Percentiles rank a stretch among this genome's conserved stretches.
Evolutionary conservation across 2,888 invertebrate species (phyloP).

Genomic region (Neoitamus cyanurus): DNA sequence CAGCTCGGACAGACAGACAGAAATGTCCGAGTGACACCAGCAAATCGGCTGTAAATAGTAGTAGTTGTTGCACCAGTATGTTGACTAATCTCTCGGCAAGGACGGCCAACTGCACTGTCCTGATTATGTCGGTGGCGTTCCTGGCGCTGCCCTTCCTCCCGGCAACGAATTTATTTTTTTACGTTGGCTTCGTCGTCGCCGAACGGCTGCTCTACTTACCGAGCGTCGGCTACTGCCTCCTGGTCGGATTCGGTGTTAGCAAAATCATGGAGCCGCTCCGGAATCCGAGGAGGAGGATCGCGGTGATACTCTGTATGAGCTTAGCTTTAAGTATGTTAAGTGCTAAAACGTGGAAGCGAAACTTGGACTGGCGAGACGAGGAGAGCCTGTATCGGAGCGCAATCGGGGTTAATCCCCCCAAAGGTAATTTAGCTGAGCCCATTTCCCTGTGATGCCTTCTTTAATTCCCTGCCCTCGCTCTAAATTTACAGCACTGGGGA

Average conservation of each 20-base stretch:
- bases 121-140: slow-evolving; percentile 77
- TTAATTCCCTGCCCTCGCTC: not conserved
- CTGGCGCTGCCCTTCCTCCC: slow-evolving; percentile 93
- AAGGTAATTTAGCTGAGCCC: slow-evolving; percentile 75
- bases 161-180: slow-evolving; percentile 95
- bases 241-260: slow-evolving; percentile 81
- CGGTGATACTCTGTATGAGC: slow-evolving; percentile 64
- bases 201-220: slow-evolving; percentile 96
- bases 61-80: slow-evolving; percentile 19
- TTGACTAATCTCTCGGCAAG: slow-evolving; percentile 46
- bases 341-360: slow-evolving; percentile 82
- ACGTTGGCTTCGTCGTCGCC: slow-evolving; percentile 98
- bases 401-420: slow-evolving; percentile 93
- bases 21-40: slow-evolving; percentile 12
- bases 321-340: slow-evolving; percentile 76
- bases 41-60: slow-evolving; percentile 23
- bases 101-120: slow-evolving; percentile 59
- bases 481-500: slow-evolving; percentile 86
- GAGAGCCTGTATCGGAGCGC: slow-evolving; percentile 93
- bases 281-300: slow-evolving; percentile 58
- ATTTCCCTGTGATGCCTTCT: not conserved
- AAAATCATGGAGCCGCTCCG: slow-evolving; percentile 61
- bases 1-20: not conserved
- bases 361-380: slow-evolving; percentile 92
- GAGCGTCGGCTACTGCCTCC: slow-evolving; percentile 93